Conservation (phyloP, 2,888 invertebrate species). For the Thymelicus lineola region DNA sequence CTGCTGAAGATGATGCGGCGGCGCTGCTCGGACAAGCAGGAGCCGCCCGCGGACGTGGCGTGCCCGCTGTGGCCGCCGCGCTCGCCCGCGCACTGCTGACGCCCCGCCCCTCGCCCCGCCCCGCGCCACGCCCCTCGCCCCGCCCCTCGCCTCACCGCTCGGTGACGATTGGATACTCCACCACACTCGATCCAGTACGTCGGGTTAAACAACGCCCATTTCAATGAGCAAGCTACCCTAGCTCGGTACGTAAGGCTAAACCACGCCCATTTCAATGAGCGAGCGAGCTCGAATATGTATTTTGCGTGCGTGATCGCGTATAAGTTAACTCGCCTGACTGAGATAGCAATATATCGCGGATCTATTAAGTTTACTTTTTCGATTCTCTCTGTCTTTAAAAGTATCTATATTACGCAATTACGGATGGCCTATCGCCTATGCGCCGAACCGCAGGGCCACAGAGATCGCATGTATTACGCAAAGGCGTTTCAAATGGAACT, state of each 20-base stretch:
- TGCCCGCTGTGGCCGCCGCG: constrained; percentile 61
- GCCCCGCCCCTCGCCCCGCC: constrained; percentile 6
- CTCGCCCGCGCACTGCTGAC: constrained; percentile 56
- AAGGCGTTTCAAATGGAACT: background rate
- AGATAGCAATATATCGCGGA: background rate
- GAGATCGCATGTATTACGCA: background rate
- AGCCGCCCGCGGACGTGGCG: constrained; percentile 57
- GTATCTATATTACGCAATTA: background rate
- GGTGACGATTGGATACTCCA: background rate
- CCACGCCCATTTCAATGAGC: too few relatives aligned
- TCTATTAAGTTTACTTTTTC: background rate
- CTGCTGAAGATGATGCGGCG: constrained; percentile 56
- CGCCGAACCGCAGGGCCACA: background rate
- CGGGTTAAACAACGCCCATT: background rate
- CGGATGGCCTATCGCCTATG: background rate
- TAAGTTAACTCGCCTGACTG: too few relatives aligned
- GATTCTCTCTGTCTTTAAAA: background rate
- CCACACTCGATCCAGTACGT: background rate
- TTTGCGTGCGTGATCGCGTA: background rate
- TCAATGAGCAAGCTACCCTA: too few relatives aligned
- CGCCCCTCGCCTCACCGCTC: background rate
- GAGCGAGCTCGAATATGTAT: background rate
- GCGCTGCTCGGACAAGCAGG: constrained; percentile 58
- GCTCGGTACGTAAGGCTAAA: background rate
- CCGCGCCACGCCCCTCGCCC: background rate